Evolutionary conservation across 2,888 invertebrate species (phyloP), one percentile per base, ranked within the genome.

Genomic region (Mesopsocus fuscifrons): DNA sequence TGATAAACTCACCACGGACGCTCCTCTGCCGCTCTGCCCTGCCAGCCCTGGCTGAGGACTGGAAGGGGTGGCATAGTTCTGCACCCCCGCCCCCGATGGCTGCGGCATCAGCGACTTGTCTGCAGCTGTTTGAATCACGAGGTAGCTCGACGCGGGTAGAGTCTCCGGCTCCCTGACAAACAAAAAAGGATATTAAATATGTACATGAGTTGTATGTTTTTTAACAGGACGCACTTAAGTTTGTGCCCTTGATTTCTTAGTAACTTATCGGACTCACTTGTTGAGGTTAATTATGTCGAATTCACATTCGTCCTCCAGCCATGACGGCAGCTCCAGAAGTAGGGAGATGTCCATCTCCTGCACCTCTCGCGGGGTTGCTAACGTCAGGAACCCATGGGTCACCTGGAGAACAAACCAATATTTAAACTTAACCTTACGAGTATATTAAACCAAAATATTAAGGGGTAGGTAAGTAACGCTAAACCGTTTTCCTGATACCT

Each of bases 231-330:
- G n/a, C n/a, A n/a, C n/a, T n/a, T n/a, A n/a, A n/a, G n/a, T n/a
- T n/a, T n/a, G n/a, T n/a, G n/a, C n/a, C n/a, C n/a, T n/a, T n/a
- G n/a, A n/a, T n/a, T n/a, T n/a, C n/a, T n/a, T n/a, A n/a, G n/a
- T n/a, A n/a, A n/a, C n/a, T n/a, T n/a, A n/a, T n/a, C n/a, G n/a
- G n/a, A 51, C 54, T 48, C 53, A 57, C 59, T 75, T 74, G 45
- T 72, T 74, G 41, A 85, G 64, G 56, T 80, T 84, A 52, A 94
- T 69, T 52, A 97, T 80, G 63, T 98, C 97, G 56, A 94, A 79
- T 63, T 97, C 95, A 58, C 91, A 92, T 62, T 95, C 91, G 62
- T 97, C 94, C 63, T 92, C 89, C 46, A 92, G 71, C 94, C 95
- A 97, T 49, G 78, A 77, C 5, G 87, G 83, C 43, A 89, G 79